Conservation (phyloP, 2,113 vertebrate species). For the Phylloscopus trochiloides region DNA sequence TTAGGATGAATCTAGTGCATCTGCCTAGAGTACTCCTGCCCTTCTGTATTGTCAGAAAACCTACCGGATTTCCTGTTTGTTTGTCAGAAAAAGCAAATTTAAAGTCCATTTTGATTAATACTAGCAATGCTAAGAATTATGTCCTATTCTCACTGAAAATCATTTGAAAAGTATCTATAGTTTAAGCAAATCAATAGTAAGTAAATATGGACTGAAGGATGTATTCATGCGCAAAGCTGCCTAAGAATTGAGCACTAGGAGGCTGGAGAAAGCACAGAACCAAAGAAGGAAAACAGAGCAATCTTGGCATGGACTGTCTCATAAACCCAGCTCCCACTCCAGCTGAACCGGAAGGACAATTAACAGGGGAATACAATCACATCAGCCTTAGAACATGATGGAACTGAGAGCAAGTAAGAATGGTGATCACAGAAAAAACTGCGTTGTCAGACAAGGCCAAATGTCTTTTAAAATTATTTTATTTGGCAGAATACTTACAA, state of each 20-base stretch:
- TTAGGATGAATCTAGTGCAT: neutral
- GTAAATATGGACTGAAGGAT: neutral
- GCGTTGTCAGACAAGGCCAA: neutral
- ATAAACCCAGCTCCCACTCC: neutral
- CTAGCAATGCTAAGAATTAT: neutral
- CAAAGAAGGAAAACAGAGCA: conserved; percentile 3
- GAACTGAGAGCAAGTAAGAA: neutral
- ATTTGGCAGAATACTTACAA: conserved; percentile 8
- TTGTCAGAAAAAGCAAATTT: neutral
- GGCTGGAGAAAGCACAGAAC: neutral
- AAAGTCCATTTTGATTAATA: neutral
- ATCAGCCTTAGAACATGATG: neutral
- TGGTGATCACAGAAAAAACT: neutral
- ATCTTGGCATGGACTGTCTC: neutral
- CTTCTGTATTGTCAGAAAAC: neutral
- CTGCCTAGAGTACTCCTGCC: neutral
- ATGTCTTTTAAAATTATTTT: neutral
- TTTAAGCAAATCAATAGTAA: neutral
- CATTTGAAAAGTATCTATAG: neutral
- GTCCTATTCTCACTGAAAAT: neutral
- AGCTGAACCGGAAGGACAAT: neutral
- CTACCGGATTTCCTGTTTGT: neutral
- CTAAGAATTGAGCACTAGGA: neutral
- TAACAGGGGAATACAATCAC: neutral
- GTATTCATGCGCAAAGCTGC: neutral